A percentile compares a stretch with the other conserved stretches of the same genome.
Evolutionary conservation across 2,113 vertebrate species (phyloP).

Genomic region (Pristiophorus japonicus): DNA sequence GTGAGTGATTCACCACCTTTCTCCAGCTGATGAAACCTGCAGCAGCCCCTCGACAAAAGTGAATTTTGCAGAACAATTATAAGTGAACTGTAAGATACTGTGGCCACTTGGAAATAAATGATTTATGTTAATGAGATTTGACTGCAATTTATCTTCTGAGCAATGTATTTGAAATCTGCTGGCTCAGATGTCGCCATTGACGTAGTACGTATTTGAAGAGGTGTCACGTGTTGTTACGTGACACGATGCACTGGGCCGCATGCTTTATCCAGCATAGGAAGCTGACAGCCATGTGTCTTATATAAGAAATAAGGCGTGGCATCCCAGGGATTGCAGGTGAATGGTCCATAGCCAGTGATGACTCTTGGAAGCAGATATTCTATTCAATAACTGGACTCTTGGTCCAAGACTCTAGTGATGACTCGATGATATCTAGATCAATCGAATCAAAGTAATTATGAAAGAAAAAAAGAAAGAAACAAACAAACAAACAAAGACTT

Average conservation of each 20-base stretch:
- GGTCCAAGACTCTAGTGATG: background rate
- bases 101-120: background rate
- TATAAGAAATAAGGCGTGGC: background rate
- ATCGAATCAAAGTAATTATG: background rate
- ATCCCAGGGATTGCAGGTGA: background rate
- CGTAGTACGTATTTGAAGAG: background rate
- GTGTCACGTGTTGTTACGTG: background rate
- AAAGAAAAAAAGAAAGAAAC: background rate
- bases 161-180: background rate
- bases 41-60: background rate
- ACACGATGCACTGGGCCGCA: background rate
- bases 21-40: background rate
- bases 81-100: background rate
- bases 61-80: background rate
- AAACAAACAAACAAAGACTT: too few species aligned
- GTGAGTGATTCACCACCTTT: background rate
- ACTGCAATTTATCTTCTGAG: background rate
- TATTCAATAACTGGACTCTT: background rate
- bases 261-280: background rate
- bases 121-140: background rate
- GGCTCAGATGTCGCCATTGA: background rate
- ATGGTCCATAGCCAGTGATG: background rate
- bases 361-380: background rate
- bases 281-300: background rate
- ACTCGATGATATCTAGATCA: background rate